A percentile compares a stretch with the other conserved stretches of the same genome.
phyloP scores from a whole-genome alignment of 2,797 vertebrate genomes.

The Lophius americanus region DNA sequence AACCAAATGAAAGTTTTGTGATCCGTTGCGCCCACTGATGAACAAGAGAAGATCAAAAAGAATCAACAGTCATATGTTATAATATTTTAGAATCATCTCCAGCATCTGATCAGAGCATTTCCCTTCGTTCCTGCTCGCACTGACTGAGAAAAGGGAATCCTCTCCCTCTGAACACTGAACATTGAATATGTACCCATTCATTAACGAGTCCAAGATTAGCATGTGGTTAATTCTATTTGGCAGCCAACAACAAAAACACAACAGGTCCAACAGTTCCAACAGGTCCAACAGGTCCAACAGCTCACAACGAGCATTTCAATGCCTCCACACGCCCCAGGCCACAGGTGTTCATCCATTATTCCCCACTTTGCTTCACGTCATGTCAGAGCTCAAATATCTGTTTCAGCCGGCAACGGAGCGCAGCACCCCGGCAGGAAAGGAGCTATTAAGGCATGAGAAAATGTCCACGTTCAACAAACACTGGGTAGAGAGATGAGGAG shows the following conservation, averaged over 20 bases:
- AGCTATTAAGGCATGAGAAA: slow-evolving; percentile 22
- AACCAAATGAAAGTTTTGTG: too few relatives aligned
- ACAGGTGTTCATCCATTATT: slow-evolving; percentile 33
- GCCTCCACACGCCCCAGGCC: neutral
- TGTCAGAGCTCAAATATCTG: slow-evolving; percentile 7
- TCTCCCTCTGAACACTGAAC: neutral
- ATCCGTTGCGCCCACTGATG: too few relatives aligned
- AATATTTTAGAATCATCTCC: too few relatives aligned
- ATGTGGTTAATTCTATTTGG: slow-evolving; percentile 33
- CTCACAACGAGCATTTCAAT: slow-evolving; percentile 12
- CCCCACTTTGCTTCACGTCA: slow-evolving; percentile 15
- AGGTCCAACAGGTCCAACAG: slow-evolving; percentile 14
- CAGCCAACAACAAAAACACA: slow-evolving; percentile 28
- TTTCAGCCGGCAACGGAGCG: slow-evolving; percentile 5
- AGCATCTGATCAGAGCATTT: neutral
- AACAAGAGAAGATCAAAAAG: too few relatives aligned
- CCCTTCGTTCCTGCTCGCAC: neutral
- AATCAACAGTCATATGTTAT: too few relatives aligned
- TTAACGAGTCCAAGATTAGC: slow-evolving; percentile 18
- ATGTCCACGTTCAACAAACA: neutral
- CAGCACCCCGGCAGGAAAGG: slow-evolving; percentile 3
- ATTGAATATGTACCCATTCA: slow-evolving; percentile 11
- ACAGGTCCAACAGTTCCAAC: too few relatives aligned
- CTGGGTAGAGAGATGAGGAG: slow-evolving; percentile 1
- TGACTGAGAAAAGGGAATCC: neutral